Evolutionary conservation across 2,113 vertebrate species (phyloP), one percentile per base, ranked within the genome.

Genomic region (Sinocyclocheilus rhinocerous): DNA sequence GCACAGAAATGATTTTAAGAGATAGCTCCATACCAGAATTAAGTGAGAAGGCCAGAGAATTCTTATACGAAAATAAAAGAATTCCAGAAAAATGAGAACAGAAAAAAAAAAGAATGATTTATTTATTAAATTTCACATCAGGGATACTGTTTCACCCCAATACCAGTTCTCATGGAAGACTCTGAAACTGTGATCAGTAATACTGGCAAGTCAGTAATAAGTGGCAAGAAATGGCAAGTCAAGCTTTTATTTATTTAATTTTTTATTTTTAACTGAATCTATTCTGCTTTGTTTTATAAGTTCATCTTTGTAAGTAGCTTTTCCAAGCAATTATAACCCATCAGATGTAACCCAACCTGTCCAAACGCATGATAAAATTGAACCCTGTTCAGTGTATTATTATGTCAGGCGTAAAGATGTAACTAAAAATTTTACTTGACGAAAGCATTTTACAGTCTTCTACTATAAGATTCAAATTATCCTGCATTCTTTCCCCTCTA

Each of bases 101-200:
- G 4, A 2, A 3, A 3, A 3, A 26, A 26, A 4, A 33, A 33
- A 33, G 0, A 1, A 0, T 10, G 10, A 1, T 70, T 39, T 39
- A 39, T 22, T 22, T n/a, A n/a, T n/a, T 42, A 5, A 22, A 42
- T 72, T 12, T 72, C 4, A 72, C 20, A 22, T 42, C 10, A 42
- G 69, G 1, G 4, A n/a, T 72, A 42, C 9, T 42, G 5, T 72
- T n/a, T 72, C 0, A 72, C 10, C 36, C 10, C 18, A 22, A 72
- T 72, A 72, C 8, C 67, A 70, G 9, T 10, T 22, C 18, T 3
- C 18, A 70, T 39, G 16, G 8, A 39, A 33, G 9, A 11, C 36
- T 39, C 18, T 42, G 36, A 72, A 72, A 72, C 18, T 39, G 3
- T 36, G 67, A 36, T 36, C 67, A 70, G 69, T 72, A 10, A 72